phyloP scores from a whole-genome alignment of 2,797 vertebrate species.

The Fringilla coelebs region DNA sequence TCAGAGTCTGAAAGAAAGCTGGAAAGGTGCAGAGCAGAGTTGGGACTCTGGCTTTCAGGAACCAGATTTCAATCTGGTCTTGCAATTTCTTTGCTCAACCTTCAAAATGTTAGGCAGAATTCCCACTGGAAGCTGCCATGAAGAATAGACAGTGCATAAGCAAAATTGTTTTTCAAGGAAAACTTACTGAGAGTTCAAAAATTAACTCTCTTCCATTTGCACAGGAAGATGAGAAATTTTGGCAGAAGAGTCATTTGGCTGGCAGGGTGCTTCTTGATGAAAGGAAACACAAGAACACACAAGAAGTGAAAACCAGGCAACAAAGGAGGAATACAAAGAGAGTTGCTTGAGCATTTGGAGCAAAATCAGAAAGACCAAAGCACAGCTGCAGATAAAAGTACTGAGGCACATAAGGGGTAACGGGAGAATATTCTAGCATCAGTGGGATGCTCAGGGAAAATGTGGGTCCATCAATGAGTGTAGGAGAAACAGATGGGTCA shows the following conservation, averaged over 20 bases:
- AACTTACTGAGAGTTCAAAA: neutral
- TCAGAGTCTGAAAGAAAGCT: neutral
- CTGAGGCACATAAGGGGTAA: neutral
- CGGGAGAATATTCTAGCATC: neutral
- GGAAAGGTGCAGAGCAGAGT: neutral
- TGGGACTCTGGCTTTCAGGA: neutral
- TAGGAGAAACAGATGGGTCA: slow-evolving; percentile 18
- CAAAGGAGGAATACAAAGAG: neutral
- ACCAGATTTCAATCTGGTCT: neutral
- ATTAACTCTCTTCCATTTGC: neutral
- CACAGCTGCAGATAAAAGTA: neutral
- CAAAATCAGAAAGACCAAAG: slow-evolving; percentile 15
- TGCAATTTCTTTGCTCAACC: neutral
- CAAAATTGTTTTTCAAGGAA: neutral
- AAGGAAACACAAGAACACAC: slow-evolving; percentile 5
- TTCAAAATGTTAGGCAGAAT: neutral
- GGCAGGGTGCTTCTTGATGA: slow-evolving; percentile 4
- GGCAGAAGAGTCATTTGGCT: neutral
- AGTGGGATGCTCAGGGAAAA: neutral
- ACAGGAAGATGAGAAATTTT: slow-evolving; percentile 1
- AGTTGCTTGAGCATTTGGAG: slow-evolving; percentile 25
- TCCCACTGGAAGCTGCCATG: neutral
- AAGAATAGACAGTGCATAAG: neutral
- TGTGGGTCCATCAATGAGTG: neutral
- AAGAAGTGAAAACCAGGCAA: slow-evolving; percentile 27